Conservation (phyloP, 2,888 invertebrate genomes). For the Pasiphila rectangulata region DNA sequence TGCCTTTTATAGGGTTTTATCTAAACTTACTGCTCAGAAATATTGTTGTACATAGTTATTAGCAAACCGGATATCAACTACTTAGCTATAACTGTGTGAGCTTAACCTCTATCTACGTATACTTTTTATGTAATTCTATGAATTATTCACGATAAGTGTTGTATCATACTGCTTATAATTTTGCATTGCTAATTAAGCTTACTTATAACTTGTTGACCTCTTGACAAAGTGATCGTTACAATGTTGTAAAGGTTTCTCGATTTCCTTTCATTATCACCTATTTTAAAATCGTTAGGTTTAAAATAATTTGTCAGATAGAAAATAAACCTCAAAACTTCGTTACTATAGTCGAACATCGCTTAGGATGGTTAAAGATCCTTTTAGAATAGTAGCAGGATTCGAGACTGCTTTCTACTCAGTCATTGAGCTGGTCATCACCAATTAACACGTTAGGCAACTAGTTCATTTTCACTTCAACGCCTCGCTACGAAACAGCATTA, state of each 20-base stretch:
- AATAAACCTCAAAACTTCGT: too few species aligned
- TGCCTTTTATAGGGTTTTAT: neutral
- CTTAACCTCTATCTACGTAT: conserved; percentile 10
- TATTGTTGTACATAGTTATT: too few species aligned
- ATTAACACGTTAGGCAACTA: conserved; percentile 7
- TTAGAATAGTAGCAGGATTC: too few species aligned
- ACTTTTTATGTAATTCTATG: conserved; percentile 15
- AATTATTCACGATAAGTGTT: conserved; percentile 16
- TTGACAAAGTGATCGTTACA: neutral
- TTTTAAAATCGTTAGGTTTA: too few species aligned
- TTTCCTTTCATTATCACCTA: too few species aligned
- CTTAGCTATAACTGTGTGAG: neutral
- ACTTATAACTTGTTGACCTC: conserved; percentile 3
- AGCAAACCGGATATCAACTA: neutral
- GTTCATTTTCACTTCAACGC: neutral
- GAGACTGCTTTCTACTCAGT: too few species aligned
- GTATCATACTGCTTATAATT: conserved; percentile 4
- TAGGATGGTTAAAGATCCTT: too few species aligned
- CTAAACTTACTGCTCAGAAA: too few species aligned
- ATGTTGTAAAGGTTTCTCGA: neutral
- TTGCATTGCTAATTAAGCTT: conserved; percentile 5
- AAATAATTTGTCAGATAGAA: too few species aligned
- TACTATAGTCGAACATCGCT: too few species aligned
- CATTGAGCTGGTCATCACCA: neutral
- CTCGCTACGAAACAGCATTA: conserved; percentile 1